Evolutionary conservation across 2,797 vertebrate species (phyloP).

Genomic region (Poecilia wingei): DNA sequence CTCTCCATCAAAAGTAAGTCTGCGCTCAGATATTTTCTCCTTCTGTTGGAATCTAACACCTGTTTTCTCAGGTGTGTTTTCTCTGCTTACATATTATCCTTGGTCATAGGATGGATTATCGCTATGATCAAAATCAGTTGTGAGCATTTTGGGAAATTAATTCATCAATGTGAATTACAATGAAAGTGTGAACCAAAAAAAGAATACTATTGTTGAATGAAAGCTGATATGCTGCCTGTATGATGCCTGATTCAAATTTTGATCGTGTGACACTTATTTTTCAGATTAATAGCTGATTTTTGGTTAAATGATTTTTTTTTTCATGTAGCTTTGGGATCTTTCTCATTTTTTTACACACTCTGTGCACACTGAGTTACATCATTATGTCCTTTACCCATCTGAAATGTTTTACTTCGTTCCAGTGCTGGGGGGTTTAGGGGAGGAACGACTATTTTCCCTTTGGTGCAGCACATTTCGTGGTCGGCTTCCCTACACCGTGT

Average conservation of each 20-base stretch:
- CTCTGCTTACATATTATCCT: neutral
- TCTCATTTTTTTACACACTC: neutral
- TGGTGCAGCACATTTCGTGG: conserved; percentile 43
- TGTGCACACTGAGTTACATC: neutral
- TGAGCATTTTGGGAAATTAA: too few species aligned
- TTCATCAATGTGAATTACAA: too few species aligned
- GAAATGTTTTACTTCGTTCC: conserved; percentile 17
- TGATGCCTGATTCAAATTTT: neutral
- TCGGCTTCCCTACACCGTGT: conserved; percentile 57
- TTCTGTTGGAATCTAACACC: neutral
- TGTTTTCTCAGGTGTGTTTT: neutral
- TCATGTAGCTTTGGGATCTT: neutral
- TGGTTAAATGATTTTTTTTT: neutral
- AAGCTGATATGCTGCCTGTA: neutral
- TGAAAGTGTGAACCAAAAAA: neutral
- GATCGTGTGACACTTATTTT: neutral
- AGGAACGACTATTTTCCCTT: conserved; percentile 34
- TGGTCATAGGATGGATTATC: neutral
- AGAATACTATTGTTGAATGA: too few species aligned
- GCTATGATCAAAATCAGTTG: too few species aligned
- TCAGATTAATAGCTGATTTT: neutral
- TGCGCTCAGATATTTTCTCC: neutral
- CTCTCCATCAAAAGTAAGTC: neutral
- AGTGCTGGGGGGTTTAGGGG: neutral
- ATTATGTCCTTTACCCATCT: conserved; percentile 20